Evolutionary conservation across 2,797 vertebrate species (phyloP), one percentile per base, ranked within the genome.

Genomic region (Myripristis jacobus): DNA sequence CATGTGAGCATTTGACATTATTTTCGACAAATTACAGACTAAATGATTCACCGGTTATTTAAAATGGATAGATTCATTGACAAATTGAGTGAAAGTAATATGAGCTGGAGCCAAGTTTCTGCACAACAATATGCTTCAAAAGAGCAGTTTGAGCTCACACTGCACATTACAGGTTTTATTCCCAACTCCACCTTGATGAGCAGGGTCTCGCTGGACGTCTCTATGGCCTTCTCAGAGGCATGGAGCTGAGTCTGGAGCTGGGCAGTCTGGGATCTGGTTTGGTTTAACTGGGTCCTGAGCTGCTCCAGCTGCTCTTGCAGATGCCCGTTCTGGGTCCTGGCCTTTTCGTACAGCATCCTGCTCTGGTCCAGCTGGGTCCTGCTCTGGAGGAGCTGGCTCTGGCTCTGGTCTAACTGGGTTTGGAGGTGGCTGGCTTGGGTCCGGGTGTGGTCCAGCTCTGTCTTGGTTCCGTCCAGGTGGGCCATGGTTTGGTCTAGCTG

Each of bases 121-220:
- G n/a, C 1, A 34, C 31, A 34, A 1, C 10, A 6, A 31, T 31
- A 31, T 6, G 29, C 29, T 31, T 6, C 29, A 9, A 36, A 10
- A 36, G 36, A 36, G 36, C 36, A 31, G 6, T 31, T 6, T 31
- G 3, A 6, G 29, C 1, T 34, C n/a, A 29, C 12, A 18, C 29
- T 2, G 44, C 12, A 29, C 3, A 8, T 53, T 10, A 27, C 21
- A 16, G 22, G 24, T 27, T 55, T 36, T 22, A 1, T 47, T 1
- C 41, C 60, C 12, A 22, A 47, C 41, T 81, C 75, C 75, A 96
- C 96, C 92, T 96, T 95, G 77, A 94, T 90, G 84, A 96, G 91
- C 38, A 95, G 82, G 34, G 90, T 92, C 90, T 95, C 94, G 13
- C 81, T 90, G 52, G 91, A 89, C 50, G 88, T 90, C 84, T 93